Base-by-base conservation (phyloP, 2,888 invertebrate species). In the Chymomyza procnemis region DNA sequence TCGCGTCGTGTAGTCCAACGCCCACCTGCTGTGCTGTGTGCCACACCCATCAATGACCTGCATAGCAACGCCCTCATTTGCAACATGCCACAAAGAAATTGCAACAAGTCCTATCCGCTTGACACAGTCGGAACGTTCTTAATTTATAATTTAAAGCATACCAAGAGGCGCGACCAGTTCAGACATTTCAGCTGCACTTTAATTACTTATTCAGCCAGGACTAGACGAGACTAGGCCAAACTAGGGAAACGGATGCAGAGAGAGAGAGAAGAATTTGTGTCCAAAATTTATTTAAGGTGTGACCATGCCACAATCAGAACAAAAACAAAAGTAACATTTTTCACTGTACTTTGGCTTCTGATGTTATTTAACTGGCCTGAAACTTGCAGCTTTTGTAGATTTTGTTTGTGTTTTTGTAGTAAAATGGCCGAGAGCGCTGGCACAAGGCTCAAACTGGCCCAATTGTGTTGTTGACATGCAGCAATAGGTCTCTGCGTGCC, bases 61-160 rank as follows among this genome's bases (percentile, higher is more conserved):
- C 22, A 41, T 57, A 34, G 61, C 18, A 4, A 21, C 64, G 62
- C 71, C 66, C 69, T 50, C 68, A 64, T 74, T 82, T 74, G 64
- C 61, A 63, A 56, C 9, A 9, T 54, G 54, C 54, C 18, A 54
- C 54, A 54, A 21, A 56, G 30, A 26, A 73, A 57, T 61, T 69
- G 80, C 67, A 68, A 57, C 75, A 71, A 41, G 34, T 41, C 12
- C 12, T 14, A 12, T 41, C 34, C 12, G 34, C 34, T 41, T 41
- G 34, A 9, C 34, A 41, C 34, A 41, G 34, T 41, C 12, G 34
- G 12, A 14, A 41, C 34, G 12, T 41, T 41, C 12, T 41, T 73
- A 79, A 85, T 85, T 85, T 78, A 78, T 81, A 81, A 82, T 81
- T 84, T 76, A 85, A 73, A 65, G 57, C 64, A 61, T 60, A 65